Conservation (phyloP, 1,140 invertebrate species). For the Lysiphlebus fabarum region DNA sequence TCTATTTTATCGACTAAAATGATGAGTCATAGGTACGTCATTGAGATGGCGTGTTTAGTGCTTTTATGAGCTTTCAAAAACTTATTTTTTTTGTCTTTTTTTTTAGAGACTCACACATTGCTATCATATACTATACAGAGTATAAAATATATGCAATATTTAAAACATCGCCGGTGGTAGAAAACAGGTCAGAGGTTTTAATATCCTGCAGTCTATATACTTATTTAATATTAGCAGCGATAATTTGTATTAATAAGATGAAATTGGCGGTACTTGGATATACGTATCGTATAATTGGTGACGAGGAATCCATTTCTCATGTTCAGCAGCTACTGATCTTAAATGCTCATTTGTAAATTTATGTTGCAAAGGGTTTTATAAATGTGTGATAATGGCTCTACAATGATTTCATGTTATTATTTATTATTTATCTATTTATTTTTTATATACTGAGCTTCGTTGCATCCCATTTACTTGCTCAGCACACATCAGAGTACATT, state of each 20-base stretch:
- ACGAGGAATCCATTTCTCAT: slow-evolving; percentile 1
- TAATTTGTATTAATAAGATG: slow-evolving; percentile 54
- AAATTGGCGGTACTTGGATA: slow-evolving; percentile 47
- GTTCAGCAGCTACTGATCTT: too few species aligned
- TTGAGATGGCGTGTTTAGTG: too few species aligned
- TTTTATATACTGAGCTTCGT: too few species aligned
- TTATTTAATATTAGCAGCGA: slow-evolving; percentile 42
- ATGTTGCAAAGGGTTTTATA: too few species aligned
- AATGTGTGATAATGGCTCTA: not conserved
- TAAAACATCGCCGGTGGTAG: slow-evolving; percentile 34
- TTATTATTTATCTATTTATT: not conserved
- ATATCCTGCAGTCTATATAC: slow-evolving; percentile 48
- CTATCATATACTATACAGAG: too few species aligned
- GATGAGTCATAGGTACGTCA: too few species aligned
- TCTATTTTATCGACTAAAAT: too few species aligned
- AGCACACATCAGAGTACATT: slow-evolving; percentile 11
- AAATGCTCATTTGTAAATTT: too few species aligned
- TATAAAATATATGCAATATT: too few species aligned
- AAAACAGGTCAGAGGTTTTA: slow-evolving; percentile 53
- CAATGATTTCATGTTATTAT: not conserved
- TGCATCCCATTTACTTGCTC: slow-evolving; percentile 3
- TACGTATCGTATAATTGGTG: slow-evolving; percentile 15
- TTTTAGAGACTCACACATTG: too few species aligned
- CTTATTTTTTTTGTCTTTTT: too few species aligned
- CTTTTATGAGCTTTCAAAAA: too few species aligned